Evolutionary conservation across 2,113 vertebrate species (phyloP).

Genomic region (Grallaria varia): DNA sequence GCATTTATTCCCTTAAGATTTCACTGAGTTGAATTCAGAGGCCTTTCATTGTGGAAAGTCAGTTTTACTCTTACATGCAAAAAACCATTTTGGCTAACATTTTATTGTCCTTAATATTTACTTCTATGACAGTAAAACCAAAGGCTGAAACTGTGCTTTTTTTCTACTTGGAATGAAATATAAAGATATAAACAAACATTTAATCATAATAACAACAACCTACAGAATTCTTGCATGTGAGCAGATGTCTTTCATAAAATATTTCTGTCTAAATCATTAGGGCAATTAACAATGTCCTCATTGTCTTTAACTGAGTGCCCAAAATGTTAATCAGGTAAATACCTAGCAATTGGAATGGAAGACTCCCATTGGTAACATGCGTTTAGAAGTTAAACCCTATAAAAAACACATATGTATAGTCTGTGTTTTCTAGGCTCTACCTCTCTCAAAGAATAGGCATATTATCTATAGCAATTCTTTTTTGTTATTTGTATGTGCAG

Average conservation of each 20-base stretch:
- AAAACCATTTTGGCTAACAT: neutral
- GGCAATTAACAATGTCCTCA: neutral
- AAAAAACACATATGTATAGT: neutral
- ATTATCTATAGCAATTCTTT: neutral
- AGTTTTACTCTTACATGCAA: neutral
- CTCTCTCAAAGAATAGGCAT: neutral
- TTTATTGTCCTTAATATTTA: neutral
- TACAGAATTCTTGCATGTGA: neutral
- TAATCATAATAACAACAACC: neutral
- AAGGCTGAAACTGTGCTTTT: neutral
- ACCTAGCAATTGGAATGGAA: neutral
- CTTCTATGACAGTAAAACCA: neutral
- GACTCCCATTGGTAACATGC: neutral
- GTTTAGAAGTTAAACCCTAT: neutral
- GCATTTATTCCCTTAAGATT: neutral
- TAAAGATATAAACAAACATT: neutral
- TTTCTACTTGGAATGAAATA: neutral
- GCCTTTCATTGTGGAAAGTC: neutral
- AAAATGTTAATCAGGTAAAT: neutral
- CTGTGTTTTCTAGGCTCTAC: neutral
- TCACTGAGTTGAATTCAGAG: neutral
- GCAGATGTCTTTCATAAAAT: neutral
- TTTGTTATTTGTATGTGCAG: neutral
- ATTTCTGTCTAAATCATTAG: neutral
- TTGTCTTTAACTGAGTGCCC: neutral